Conservation (phyloP, 2,113 vertebrate species). For the Mohoua ochrocephala region DNA sequence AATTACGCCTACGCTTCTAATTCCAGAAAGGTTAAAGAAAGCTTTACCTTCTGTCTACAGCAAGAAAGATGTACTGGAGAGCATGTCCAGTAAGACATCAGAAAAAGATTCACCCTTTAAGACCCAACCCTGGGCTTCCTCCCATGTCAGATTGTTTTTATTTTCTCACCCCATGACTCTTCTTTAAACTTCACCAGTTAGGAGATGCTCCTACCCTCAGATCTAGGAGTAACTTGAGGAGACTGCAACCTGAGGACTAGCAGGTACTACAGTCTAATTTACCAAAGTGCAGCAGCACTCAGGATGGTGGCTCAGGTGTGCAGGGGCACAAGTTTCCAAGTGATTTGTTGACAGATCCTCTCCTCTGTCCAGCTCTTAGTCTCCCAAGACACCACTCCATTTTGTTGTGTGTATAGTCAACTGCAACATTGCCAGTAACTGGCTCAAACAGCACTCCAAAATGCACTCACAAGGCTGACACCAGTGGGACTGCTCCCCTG, state of each 20-base stretch:
- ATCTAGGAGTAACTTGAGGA: background rate
- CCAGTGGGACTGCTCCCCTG: background rate
- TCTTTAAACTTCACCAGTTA: background rate
- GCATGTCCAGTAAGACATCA: background rate
- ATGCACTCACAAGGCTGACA: background rate
- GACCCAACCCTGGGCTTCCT: background rate
- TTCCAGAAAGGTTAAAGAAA: constrained; percentile 25
- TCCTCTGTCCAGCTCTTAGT: background rate
- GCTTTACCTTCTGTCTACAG: background rate
- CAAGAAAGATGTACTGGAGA: background rate
- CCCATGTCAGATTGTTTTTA: background rate
- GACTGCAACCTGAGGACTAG: background rate
- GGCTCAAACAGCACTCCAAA: background rate
- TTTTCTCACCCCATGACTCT: background rate
- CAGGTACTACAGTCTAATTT: background rate
- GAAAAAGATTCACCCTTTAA: background rate
- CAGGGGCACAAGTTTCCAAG: background rate
- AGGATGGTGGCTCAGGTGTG: background rate
- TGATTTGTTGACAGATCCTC: background rate
- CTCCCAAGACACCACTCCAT: background rate
- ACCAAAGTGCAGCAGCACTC: background rate
- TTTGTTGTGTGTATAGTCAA: background rate
- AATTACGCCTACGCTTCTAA: background rate
- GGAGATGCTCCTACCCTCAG: background rate
- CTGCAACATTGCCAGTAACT: background rate